A percentile compares a stretch with the other conserved stretches of the same genome.
These are phyloP conservation scores for Pollicipes pollicipes DNA, from an alignment of 1,140 invertebrate species.

Conservation along the genomic window DNA sequence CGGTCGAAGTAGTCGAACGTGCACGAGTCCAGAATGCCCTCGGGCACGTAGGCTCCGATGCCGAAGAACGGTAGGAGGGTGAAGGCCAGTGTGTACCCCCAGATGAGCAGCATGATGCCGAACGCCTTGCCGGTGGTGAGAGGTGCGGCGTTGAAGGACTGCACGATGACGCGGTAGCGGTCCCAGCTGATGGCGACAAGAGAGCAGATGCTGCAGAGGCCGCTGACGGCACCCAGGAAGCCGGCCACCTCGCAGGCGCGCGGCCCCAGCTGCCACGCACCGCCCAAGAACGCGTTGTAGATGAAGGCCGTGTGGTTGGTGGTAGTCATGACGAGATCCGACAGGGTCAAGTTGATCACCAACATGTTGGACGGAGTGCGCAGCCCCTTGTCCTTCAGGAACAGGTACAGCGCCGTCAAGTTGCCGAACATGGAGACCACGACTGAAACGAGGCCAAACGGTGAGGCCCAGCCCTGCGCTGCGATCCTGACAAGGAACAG, in stretches of 20 bases:
- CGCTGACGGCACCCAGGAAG: slow-evolving; percentile 37
- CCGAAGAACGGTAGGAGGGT: slow-evolving; percentile 22
- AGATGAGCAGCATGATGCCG: slow-evolving; percentile 19
- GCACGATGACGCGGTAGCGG: slow-evolving; percentile 25
- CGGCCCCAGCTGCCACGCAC: slow-evolving; percentile 33
- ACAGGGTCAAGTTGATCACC: slow-evolving; percentile 67
- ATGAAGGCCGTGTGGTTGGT: slow-evolving; percentile 52
- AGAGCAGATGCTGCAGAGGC: slow-evolving; percentile 21
- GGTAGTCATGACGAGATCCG: slow-evolving; percentile 55
- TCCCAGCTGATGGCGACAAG: slow-evolving; percentile 24
- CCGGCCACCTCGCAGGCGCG: slow-evolving; percentile 65
- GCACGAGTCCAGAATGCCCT: slow-evolving; percentile 22
- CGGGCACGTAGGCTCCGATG: slow-evolving; percentile 22
- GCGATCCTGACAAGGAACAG: background rate
- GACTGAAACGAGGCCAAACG: background rate
- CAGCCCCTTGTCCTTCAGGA: slow-evolving; percentile 50
- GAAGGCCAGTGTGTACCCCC: slow-evolving; percentile 21
- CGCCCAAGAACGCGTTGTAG: slow-evolving; percentile 48
- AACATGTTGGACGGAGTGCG: slow-evolving; percentile 66
- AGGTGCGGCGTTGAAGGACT: slow-evolving; percentile 20
- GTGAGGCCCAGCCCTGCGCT: background rate
- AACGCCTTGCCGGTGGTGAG: slow-evolving; percentile 20
- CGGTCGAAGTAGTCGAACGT: slow-evolving; percentile 22
- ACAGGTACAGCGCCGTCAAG: slow-evolving; percentile 69
- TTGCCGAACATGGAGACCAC: slow-evolving; percentile 38